phyloP scores from a whole-genome alignment of 2,888 invertebrate genomes.

The Ophion slaviceki region DNA sequence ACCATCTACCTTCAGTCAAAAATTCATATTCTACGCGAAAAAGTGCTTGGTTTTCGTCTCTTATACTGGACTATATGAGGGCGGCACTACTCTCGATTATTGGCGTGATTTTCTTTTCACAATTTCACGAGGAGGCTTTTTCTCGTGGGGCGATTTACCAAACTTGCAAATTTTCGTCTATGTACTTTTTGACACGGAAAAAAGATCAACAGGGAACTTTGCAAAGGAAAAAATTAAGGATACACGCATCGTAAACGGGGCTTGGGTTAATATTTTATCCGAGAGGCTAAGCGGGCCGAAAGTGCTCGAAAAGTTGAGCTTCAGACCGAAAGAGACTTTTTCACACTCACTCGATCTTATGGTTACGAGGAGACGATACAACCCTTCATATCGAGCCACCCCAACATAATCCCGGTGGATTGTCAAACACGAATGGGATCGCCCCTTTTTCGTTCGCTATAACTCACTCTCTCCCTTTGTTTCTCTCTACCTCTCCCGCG shows the following conservation, averaged over 20 bases:
- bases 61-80: neutral
- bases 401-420: slow-evolving; percentile 53
- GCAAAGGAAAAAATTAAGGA: too few species aligned
- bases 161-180: neutral
- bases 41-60: too few species aligned
- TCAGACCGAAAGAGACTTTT: slow-evolving; percentile 41
- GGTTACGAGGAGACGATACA: neutral
- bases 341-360: slow-evolving; percentile 7
- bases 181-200: neutral
- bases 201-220: too few species aligned
- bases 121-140: neutral
- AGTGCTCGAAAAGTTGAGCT: neutral
- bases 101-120: neutral
- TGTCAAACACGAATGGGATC: slow-evolving; percentile 45
- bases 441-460: slow-evolving; percentile 1
- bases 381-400: slow-evolving; percentile 29
- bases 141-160: neutral
- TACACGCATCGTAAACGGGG: too few species aligned
- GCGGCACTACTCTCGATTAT: slow-evolving; percentile 11
- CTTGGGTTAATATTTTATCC: too few species aligned
- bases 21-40: too few species aligned
- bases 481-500: neutral
- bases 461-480: neutral
- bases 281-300: neutral
- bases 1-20: too few species aligned